Evolutionary conservation across 2,113 vertebrate genomes (phyloP), one percentile per base, ranked within the genome.

Genomic region (Gallinago jamesoni): DNA sequence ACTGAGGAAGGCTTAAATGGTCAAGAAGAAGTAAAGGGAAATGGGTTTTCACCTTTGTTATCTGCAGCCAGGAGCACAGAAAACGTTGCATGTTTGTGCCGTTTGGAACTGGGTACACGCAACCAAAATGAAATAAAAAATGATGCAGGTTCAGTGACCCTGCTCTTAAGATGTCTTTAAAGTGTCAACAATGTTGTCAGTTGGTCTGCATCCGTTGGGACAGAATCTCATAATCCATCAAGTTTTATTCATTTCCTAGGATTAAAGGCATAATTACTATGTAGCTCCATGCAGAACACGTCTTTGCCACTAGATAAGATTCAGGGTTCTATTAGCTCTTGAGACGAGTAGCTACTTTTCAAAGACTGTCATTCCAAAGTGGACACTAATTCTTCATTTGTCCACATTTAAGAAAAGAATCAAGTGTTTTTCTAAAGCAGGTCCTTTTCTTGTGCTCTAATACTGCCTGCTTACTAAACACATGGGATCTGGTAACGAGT

Each of bases 241-340:
- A 93, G 81, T 57, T 96, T 90, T 96, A 94, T 93, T 95, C 82
- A 93, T 87, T 94, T 97, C 69, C 64, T n/a, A 64, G 53, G 87
- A 81, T 94, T 96, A 84, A 87, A 87, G 59, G 53, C 84, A 84
- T 68, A 89, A 89, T 88, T 93, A 50, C 30, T 80, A 22, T 74
- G 84, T 39, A 87, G 50, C 30, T 85, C 37, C 37, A 15, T 70
- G 83, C 18, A 43, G 88, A 69, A 87, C 81, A 39, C 12, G 22
- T 55, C 84, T 93, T 88, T 93, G 41, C 30, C 11, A 39, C 59
- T 48, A 53, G 43, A 64, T 95, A 76, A 28, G 41, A 39, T 23
- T 31, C 28, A 64, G 70, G 20, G 77, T 69, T 87, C 41, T 47
- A 31, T 57, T 85, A 66, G 78, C 7, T 92, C 70, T 92, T 52